phyloP scores from a whole-genome alignment of 2,888 invertebrate species.

The Megastigmus dorsalis region DNA sequence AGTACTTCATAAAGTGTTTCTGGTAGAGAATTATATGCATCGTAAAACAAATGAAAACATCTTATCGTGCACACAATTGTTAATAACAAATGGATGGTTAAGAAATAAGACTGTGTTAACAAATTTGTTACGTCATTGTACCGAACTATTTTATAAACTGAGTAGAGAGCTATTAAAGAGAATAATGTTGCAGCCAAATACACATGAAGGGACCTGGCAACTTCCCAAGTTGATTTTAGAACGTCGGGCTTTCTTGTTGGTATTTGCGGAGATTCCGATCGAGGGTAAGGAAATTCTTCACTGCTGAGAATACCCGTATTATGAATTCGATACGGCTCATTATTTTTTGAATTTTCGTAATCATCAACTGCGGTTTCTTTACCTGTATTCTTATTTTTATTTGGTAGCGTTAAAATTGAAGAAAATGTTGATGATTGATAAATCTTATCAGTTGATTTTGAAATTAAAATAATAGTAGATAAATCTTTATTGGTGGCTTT shows the following conservation, averaged over 20 bases:
- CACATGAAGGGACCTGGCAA: slow-evolving; percentile 94
- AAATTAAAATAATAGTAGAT: slow-evolving; percentile 59
- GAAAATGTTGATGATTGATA: slow-evolving; percentile 63
- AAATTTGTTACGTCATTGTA: slow-evolving; percentile 91
- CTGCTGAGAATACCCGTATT: slow-evolving; percentile 54
- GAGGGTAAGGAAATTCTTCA: slow-evolving; percentile 69
- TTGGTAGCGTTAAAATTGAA: slow-evolving; percentile 71
- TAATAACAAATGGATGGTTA: slow-evolving; percentile 88
- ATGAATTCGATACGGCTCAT: slow-evolving; percentile 19
- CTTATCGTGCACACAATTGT: slow-evolving; percentile 88
- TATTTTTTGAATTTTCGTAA: slow-evolving; percentile 58
- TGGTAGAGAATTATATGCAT: slow-evolving; percentile 92
- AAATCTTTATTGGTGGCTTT: slow-evolving; percentile 70
- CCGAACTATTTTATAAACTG: slow-evolving; percentile 89
- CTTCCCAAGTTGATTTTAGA: slow-evolving; percentile 82
- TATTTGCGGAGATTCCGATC: slow-evolving; percentile 69
- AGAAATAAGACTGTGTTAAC: slow-evolving; percentile 90
- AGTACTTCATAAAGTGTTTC: slow-evolving; percentile 86
- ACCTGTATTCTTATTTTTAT: slow-evolving; percentile 65
- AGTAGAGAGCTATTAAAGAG: slow-evolving; percentile 88
- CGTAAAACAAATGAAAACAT: slow-evolving; percentile 91
- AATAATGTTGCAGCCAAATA: slow-evolving; percentile 91
- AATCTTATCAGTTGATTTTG: slow-evolving; percentile 18
- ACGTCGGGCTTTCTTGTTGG: slow-evolving; percentile 65
- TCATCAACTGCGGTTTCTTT: slow-evolving; percentile 62